phyloP scores from a whole-genome alignment of 2,888 invertebrate genomes.

The Archips crataeganus region DNA sequence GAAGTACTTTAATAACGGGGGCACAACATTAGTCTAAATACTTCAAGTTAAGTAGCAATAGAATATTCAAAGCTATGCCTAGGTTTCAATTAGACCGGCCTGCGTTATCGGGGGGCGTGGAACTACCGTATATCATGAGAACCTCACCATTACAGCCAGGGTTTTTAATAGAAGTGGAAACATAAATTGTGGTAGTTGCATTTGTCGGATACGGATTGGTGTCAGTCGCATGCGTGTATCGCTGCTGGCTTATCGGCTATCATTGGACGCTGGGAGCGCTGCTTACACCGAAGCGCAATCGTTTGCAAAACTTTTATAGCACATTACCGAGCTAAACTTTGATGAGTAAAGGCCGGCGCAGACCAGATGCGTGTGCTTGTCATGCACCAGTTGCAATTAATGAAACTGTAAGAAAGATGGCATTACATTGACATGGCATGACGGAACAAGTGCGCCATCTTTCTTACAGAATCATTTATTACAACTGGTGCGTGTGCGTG shows the following conservation, averaged over 20 bases:
- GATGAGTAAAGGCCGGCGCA: too few species aligned
- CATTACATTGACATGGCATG: too few species aligned
- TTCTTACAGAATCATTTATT: too few species aligned
- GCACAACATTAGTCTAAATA: conserved; percentile 18
- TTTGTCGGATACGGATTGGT: conserved; percentile 63
- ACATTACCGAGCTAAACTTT: too few species aligned
- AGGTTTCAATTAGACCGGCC: conserved; percentile 63
- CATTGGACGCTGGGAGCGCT: neutral
- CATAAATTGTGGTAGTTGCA: conserved; percentile 66
- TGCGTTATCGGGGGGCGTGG: conserved; percentile 54
- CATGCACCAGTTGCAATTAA: too few species aligned
- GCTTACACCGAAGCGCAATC: neutral
- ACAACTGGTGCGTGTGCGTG: too few species aligned
- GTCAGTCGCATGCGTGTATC: conserved; percentile 59
- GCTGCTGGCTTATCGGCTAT: conserved; percentile 14
- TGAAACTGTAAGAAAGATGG: too few species aligned
- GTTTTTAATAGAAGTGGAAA: conserved; percentile 69
- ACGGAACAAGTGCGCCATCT: too few species aligned
- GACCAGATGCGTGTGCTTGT: too few species aligned
- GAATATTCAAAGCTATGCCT: conserved; percentile 60
- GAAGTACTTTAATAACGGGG: conserved; percentile 7
- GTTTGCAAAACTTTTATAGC: neutral
- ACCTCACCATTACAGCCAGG: conserved; percentile 58
- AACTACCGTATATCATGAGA: conserved; percentile 61
- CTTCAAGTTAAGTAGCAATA: conserved; percentile 54